phyloP scores from a whole-genome alignment of 1,140 invertebrate species.

The Vanessa atalanta region DNA sequence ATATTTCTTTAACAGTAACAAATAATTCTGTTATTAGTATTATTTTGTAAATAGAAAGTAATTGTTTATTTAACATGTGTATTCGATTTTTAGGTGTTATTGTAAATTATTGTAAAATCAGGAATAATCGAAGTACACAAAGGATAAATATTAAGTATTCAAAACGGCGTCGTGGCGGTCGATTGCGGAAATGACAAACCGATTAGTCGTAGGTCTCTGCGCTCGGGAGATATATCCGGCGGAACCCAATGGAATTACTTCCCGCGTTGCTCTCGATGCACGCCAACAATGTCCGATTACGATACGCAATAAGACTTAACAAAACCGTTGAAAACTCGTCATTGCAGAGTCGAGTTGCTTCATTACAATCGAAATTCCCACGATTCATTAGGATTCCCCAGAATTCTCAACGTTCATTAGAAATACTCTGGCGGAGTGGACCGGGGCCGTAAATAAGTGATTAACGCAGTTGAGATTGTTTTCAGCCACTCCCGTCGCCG shows the following conservation, averaged over 20 bases:
- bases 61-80: neutral
- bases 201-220: constrained; percentile 72
- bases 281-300: constrained; percentile 59
- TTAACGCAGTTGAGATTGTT: constrained; percentile 79
- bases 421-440: constrained; percentile 70
- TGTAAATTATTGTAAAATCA: neutral
- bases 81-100: neutral
- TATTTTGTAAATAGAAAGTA: neutral
- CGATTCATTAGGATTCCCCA: constrained; percentile 73
- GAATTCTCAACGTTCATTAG: constrained; percentile 74
- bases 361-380: constrained; percentile 66
- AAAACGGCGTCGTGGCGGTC: constrained; percentile 59
- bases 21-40: no score
- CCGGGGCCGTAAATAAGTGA: constrained; percentile 77
- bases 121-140: constrained; percentile 45
- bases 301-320: constrained; percentile 59
- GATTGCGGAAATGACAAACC: constrained; percentile 76
- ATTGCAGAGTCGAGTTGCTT: constrained; percentile 28
- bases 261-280: constrained; percentile 58
- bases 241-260: constrained; percentile 71
- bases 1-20: no score
- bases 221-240: constrained; percentile 73
- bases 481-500: constrained; percentile 55
- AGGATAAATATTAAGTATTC: constrained; percentile 64
- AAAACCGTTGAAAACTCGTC: constrained; percentile 44